Conservation (phyloP, 2,888 invertebrate genomes). For the Clistopyga incitator region DNA sequence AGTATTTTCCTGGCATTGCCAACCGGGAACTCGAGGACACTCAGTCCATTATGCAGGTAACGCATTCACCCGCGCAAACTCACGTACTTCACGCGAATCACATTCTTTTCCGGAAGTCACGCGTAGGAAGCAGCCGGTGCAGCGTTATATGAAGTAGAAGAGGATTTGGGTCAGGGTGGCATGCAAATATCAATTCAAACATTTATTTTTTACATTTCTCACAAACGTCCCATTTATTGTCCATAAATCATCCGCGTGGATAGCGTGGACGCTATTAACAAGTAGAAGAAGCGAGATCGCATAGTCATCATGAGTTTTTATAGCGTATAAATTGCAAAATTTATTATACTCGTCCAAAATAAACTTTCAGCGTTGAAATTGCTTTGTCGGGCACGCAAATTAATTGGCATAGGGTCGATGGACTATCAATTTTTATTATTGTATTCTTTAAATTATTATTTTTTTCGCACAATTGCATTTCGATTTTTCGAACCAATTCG, state of each 20-base stretch:
- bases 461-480: no score
- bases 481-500: no score
- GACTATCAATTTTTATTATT: no score
- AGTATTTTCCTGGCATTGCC: constrained; percentile 56
- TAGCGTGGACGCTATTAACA: constrained; percentile 12
- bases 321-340: no score
- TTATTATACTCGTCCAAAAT: no score
- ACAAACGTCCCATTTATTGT: background rate
- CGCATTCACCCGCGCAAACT: constrained; percentile 11
- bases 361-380: no score
- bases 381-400: no score
- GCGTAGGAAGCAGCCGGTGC: constrained; percentile 45
- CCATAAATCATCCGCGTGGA: constrained; percentile 4
- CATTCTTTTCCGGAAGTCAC: constrained; percentile 48
- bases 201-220: background rate
- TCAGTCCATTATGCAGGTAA: constrained; percentile 47
- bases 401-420: no score
- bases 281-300: background rate
- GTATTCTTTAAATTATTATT: no score
- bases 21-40: constrained; percentile 58
- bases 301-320: no score
- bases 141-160: background rate
- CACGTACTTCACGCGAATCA: constrained; percentile 38
- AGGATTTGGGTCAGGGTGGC: constrained; percentile 60
- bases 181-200: constrained; percentile 35